These are phyloP conservation scores for Neolamprologus toae DNA, from an alignment of 2,113 vertebrate genomes.

Conservation along the genomic window DNA sequence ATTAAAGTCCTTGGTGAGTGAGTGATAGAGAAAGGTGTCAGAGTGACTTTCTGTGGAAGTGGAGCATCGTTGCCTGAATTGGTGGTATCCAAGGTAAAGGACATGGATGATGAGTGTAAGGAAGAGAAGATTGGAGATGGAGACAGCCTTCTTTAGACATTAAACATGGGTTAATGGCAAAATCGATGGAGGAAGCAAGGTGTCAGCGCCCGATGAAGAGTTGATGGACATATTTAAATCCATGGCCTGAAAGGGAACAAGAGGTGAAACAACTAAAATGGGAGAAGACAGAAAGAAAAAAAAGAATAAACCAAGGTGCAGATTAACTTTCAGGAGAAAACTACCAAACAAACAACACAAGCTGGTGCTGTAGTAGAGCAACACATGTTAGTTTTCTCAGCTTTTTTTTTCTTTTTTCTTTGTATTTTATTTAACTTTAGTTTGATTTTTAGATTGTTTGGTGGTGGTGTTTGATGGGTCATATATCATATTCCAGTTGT, in stretches of 20 bases:
- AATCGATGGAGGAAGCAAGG: background rate
- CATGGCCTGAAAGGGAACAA: background rate
- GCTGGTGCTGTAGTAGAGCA: accelerated
- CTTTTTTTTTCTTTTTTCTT: accelerated
- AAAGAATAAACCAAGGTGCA: accelerated
- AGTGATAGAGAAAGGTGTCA: background rate
- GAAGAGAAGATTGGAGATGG: background rate
- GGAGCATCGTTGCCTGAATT: accelerated
- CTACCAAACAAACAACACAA: background rate
- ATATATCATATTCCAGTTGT: background rate
- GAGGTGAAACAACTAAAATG: background rate
- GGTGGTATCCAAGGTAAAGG: background rate
- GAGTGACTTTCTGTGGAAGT: background rate
- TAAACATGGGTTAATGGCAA: background rate
- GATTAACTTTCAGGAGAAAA: background rate
- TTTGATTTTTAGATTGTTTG: background rate
- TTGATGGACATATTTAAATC: background rate
- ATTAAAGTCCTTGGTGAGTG: background rate
- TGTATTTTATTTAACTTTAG: background rate
- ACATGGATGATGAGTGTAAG: background rate
- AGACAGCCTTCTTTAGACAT: background rate
- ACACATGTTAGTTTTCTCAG: background rate
- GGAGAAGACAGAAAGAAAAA: background rate
- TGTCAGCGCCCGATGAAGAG: accelerated
- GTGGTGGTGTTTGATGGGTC: background rate